Base-by-base conservation (phyloP, 2,797 vertebrate genomes). In the Trachops cirrhosus region DNA sequence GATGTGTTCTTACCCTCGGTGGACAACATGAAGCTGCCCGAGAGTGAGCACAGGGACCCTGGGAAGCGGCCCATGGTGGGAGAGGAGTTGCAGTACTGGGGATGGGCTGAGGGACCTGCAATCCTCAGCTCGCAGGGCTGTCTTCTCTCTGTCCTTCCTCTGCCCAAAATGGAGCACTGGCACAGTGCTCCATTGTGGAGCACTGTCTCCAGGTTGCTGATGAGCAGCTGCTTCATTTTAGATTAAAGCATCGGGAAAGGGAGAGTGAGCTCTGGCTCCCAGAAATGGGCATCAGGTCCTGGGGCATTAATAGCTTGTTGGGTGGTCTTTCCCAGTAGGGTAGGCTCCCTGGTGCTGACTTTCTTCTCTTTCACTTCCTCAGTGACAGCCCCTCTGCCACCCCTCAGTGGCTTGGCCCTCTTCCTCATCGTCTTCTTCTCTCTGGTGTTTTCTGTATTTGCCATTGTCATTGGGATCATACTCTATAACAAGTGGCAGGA, bases 401-500 rank as follows among this genome's bases (percentile, higher is more conserved):
- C 98, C 75, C 99, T 99, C 99, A 99, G 99, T 0, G 98, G 98
- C 41, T 94, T 99, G 15, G 98, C 99, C 0, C 98, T 99, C 71
- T 99, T 99, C 98, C 98, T 99, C 90, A 99, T 99, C 0, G 99
- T 99, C 68, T 99, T 99, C 96, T 99, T 99, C 98, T 99, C 99
- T 6, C 98, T 99, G 89, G 98, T 99, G 44, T 99, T 99, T n/a
- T 94, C 98, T 1, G 98, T 99, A 89, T 99, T 99, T 62, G 99
- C 99, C 93, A 97, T 99, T 0, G 99, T 99, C 93, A 99, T 99
- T 0, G 98, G 99, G 15, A 97, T 99, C 94, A 99, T 99, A 8
- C 89, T 99, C 73, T 99, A 99, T 98, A 98, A 99, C 98, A 99
- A 99, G 97, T 99, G 99, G 99, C 99, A 98, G 77, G 99, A 99